These are phyloP conservation scores for Mormyrops boulengeri DNA, from an alignment of 2,797 vertebrate species.

Conservation along the genomic window DNA sequence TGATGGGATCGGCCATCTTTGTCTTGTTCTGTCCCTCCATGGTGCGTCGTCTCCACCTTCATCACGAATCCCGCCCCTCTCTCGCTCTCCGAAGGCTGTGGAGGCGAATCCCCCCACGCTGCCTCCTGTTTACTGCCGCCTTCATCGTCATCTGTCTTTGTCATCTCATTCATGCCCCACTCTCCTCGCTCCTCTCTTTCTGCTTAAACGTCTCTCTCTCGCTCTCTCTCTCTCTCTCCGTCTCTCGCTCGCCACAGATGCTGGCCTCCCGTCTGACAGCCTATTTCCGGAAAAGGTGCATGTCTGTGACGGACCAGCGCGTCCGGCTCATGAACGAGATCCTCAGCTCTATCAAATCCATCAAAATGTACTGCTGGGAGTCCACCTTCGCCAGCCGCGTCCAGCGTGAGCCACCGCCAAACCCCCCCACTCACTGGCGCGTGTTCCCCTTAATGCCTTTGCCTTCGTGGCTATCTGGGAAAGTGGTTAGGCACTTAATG, in stretches of 20 bases:
- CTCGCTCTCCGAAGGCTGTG: background rate
- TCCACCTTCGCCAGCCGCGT: slow-evolving; percentile 66
- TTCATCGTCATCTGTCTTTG: background rate
- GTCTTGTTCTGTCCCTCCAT: slow-evolving; percentile 69
- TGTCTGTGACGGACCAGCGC: slow-evolving; percentile 67
- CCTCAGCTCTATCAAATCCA: slow-evolving; percentile 72
- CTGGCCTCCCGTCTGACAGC: slow-evolving; percentile 69
- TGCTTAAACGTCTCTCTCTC: slow-evolving; percentile 34
- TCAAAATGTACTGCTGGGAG: slow-evolving; percentile 83
- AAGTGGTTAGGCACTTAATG: slow-evolving; percentile 40
- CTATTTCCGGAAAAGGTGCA: slow-evolving; percentile 71
- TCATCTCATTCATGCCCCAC: background rate
- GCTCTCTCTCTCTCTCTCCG: background rate
- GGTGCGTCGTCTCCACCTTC: slow-evolving; percentile 45
- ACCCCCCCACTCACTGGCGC: background rate
- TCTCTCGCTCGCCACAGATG: slow-evolving; percentile 55
- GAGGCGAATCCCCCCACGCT: background rate
- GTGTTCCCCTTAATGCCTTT: slow-evolving; percentile 2
- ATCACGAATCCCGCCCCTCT: background rate
- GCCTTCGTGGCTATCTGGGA: slow-evolving; percentile 49
- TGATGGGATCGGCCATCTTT: slow-evolving; percentile 69
- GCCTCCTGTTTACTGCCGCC: background rate
- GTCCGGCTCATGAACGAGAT: slow-evolving; percentile 78
- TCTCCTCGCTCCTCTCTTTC: slow-evolving; percentile 27
- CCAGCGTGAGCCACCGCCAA: slow-evolving; percentile 55